A percentile compares a stretch with the other conserved stretches of the same genome.
phyloP scores from a whole-genome alignment of 2,797 vertebrate species.

The Amazona finschi region DNA sequence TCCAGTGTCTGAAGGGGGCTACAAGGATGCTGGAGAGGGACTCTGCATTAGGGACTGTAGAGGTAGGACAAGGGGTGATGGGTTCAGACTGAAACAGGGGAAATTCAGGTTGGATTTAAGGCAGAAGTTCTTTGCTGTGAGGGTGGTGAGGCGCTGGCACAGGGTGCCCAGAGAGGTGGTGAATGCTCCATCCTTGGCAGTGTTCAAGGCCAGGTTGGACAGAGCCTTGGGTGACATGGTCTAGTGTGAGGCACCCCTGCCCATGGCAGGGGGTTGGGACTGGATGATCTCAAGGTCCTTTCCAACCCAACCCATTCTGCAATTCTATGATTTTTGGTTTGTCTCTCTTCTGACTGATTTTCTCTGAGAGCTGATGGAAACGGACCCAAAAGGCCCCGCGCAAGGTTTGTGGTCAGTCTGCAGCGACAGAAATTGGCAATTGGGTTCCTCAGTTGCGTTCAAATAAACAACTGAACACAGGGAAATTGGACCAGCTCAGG shows the following conservation, averaged over 20 bases:
- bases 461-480: background rate
- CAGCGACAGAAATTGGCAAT: background rate
- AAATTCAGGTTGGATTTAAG: background rate
- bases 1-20: background rate
- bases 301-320: background rate
- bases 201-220: background rate
- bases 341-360: background rate
- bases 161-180: background rate
- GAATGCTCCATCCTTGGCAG: background rate
- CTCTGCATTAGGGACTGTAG: background rate
- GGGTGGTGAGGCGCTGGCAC: background rate
- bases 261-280: background rate
- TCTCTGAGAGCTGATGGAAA: background rate
- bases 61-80: background rate
- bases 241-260: background rate
- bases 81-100: background rate
- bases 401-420: background rate
- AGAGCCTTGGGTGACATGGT: background rate
- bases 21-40: background rate
- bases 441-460: background rate
- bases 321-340: background rate
- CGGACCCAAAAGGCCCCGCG: background rate
- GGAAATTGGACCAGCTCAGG: background rate
- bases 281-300: background rate
- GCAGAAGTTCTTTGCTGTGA: background rate